Evolutionary conservation across 2,888 invertebrate species (phyloP).

Genomic region (Sussaba pulchella): DNA sequence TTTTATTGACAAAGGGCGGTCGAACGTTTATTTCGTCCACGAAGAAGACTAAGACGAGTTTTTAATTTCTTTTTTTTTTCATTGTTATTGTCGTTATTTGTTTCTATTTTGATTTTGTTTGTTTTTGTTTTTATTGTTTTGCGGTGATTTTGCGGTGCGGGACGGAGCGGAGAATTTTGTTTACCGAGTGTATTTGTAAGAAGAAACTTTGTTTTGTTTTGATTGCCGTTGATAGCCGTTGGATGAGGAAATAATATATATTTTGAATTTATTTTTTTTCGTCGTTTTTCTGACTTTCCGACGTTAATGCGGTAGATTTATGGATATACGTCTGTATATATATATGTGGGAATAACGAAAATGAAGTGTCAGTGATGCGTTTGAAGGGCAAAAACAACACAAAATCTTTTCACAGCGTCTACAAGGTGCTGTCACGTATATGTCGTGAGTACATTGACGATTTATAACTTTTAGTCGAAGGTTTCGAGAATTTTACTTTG

Average conservation of each 20-base stretch:
- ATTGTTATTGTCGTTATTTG: too few species aligned
- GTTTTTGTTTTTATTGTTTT: too few species aligned
- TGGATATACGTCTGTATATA: too few species aligned
- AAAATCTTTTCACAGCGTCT: slow-evolving; percentile 83
- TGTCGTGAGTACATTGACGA: slow-evolving; percentile 79
- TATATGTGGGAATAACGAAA: slow-evolving; percentile 33
- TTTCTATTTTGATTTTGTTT: too few species aligned
- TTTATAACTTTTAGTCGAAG: neutral
- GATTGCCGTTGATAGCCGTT: neutral
- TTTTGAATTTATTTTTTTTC: too few species aligned
- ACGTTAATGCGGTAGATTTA: too few species aligned
- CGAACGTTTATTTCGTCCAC: too few species aligned
- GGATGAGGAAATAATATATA: too few species aligned
- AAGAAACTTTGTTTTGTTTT: neutral
- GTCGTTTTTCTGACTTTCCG: neutral
- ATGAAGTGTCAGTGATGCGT: slow-evolving; percentile 81
- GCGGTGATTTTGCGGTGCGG: neutral
- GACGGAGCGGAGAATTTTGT: neutral
- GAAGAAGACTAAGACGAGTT: too few species aligned
- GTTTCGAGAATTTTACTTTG: neutral
- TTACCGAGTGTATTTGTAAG: slow-evolving; percentile 2
- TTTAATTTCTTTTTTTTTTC: slow-evolving; percentile 12
- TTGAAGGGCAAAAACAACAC: slow-evolving; percentile 82
- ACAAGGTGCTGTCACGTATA: slow-evolving; percentile 83
- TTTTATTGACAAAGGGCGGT: slow-evolving; percentile 6